Percentiles rank a stretch among this genome's conserved stretches.
These are phyloP conservation scores for Heteronetta atricapilla DNA, from an alignment of 2,113 vertebrate genomes.

Conservation along the genomic window DNA sequence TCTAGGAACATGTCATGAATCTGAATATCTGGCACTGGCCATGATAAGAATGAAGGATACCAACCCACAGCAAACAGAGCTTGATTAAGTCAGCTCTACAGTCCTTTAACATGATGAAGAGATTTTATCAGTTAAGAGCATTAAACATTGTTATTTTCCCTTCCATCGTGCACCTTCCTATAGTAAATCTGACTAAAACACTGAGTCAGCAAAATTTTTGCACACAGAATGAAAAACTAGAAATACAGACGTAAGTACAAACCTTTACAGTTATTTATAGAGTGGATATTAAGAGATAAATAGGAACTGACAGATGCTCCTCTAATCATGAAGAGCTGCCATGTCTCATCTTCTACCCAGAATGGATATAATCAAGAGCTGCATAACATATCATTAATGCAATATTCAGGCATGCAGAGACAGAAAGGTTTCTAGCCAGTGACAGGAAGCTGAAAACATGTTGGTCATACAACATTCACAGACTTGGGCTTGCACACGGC, in stretches of 20 bases:
- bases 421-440: neutral
- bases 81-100: neutral
- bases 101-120: neutral
- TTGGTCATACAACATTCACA: neutral
- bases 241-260: neutral
- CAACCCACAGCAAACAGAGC: neutral
- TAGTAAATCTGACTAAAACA: neutral
- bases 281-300: constrained; percentile 14
- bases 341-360: constrained; percentile 45
- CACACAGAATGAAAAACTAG: neutral
- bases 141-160: neutral
- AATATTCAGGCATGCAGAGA: constrained; percentile 8
- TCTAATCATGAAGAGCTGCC: constrained; percentile 63
- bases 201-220: neutral
- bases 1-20: neutral
- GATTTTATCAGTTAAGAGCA: neutral
- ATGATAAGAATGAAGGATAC: neutral
- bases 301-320: constrained; percentile 55
- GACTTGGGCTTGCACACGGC: neutral
- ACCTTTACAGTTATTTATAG: constrained; percentile 27
- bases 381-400: neutral
- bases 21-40: neutral
- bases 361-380: constrained; percentile 36
- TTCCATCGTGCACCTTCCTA: neutral
- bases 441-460: neutral